A percentile compares a stretch with the other conserved stretches of the same genome.
phyloP scores from a whole-genome alignment of 2,113 vertebrate genomes.

The Hipposideros armiger region DNA sequence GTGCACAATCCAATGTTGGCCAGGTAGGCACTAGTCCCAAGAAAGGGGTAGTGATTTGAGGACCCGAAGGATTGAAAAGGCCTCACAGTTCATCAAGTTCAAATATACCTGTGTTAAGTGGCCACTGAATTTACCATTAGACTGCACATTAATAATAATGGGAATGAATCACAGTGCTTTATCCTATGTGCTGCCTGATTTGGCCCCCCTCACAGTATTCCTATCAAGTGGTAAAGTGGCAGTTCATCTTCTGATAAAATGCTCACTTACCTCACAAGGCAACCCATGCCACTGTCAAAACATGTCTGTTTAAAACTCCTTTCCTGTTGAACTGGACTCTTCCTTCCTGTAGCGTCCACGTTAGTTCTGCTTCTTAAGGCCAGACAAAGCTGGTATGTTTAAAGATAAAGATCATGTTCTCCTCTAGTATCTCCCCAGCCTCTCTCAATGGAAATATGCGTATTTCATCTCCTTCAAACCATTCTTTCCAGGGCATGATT shows the following conservation, averaged over 20 bases:
- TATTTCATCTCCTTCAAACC: not conserved
- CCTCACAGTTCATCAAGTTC: not conserved
- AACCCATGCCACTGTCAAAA: not conserved
- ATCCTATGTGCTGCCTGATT: not conserved
- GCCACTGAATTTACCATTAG: not conserved
- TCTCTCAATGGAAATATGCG: not conserved
- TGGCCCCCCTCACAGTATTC: not conserved
- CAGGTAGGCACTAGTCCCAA: not conserved
- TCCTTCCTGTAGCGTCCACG: not conserved
- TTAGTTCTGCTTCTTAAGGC: slow-evolving; percentile 23
- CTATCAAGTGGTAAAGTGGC: not conserved
- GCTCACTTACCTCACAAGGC: not conserved
- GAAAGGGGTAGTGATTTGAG: not conserved
- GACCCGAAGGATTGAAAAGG: not conserved
- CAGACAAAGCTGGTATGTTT: not conserved
- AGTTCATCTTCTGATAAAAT: not conserved
- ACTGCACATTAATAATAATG: not conserved
- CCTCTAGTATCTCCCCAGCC: too few relatives aligned
- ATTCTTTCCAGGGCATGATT: not conserved
- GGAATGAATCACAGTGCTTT: not conserved
- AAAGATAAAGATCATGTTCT: not conserved
- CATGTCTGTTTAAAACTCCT: not conserved
- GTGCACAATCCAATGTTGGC: not conserved
- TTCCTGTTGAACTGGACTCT: not conserved
- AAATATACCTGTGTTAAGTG: not conserved